Evolutionary conservation across 1,140 invertebrate genomes (phyloP).

Genomic region (Apis florea): DNA sequence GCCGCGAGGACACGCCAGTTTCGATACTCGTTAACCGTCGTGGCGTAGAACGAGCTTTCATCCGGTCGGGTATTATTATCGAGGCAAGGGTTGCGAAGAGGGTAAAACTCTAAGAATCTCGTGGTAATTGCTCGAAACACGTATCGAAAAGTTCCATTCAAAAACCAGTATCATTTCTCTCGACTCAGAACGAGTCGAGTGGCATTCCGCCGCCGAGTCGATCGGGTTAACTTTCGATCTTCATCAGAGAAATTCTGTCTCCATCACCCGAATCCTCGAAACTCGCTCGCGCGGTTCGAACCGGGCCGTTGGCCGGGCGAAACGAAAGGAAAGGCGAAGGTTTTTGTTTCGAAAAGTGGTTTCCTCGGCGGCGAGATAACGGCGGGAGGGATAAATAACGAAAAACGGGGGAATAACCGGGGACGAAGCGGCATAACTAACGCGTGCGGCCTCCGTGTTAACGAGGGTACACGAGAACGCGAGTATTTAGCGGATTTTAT

Average conservation of each 20-base stretch:
- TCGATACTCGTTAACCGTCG: slow-evolving; percentile 76
- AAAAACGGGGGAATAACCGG: slow-evolving; percentile 28
- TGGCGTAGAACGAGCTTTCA: slow-evolving; percentile 52
- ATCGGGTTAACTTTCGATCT: slow-evolving; percentile 13
- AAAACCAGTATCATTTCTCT: not conserved
- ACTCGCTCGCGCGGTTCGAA: no score
- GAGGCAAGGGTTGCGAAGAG: no score
- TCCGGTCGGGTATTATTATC: slow-evolving; percentile 21
- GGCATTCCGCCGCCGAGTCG: slow-evolving; percentile 7
- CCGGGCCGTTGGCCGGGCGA: no score
- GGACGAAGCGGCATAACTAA: slow-evolving; percentile 43
- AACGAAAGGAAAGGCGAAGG: no score
- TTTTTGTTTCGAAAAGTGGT: not conserved
- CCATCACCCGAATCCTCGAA: no score
- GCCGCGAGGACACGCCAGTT: slow-evolving; percentile 63
- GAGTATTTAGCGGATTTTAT: slow-evolving; percentile 40
- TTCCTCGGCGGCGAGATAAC: slow-evolving; percentile 37
- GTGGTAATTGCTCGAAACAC: no score
- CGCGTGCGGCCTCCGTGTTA: slow-evolving; percentile 29
- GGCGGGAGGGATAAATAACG: not conserved
- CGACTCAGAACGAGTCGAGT: slow-evolving; percentile 5
- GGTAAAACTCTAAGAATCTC: no score
- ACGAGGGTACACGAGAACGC: slow-evolving; percentile 22
- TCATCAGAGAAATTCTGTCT: not conserved
- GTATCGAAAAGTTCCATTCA: not conserved